These are phyloP conservation scores for Haliclona indistincta DNA, from an alignment of 37 sponge, comb jelly and placozoan species.

Conservation along the genomic window DNA sequence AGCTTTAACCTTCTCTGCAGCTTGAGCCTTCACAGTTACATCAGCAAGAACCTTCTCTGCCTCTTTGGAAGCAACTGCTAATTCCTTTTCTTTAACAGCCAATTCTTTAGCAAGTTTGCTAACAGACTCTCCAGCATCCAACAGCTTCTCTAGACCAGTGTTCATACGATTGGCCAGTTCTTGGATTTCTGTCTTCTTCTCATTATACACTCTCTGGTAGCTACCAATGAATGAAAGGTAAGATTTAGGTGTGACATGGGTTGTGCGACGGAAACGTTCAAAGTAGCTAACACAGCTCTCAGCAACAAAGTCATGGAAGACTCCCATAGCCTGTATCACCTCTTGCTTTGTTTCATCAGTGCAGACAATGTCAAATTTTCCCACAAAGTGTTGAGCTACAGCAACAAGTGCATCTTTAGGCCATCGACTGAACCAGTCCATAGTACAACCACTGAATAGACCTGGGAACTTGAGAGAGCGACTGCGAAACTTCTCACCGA, in stretches of 20 bases:
- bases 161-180: conserved; percentile 93
- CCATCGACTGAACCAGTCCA: conserved; percentile 99
- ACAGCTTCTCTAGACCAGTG: conserved; percentile 91
- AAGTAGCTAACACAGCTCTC: conserved; percentile 96
- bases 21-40: conserved; percentile 95
- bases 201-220: conserved; percentile 90
- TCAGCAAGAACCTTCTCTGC: conserved; percentile 94
- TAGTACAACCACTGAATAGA: conserved; percentile 98
- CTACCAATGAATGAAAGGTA: conserved; percentile 97
- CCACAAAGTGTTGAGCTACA: conserved; percentile 95
- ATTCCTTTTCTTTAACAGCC: conserved; percentile 93
- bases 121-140: conserved; percentile 92
- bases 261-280: conserved; percentile 88
- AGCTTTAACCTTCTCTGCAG: conserved; percentile 98
- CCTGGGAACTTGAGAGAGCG: conserved; percentile 98
- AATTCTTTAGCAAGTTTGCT: conserved; percentile 85
- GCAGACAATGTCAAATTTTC: conserved; percentile 81
- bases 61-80: conserved; percentile 85
- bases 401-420: conserved; percentile 99
- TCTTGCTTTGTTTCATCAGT: conserved; percentile 82
- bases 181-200: conserved; percentile 78
- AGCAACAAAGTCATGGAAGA: conserved; percentile 96
- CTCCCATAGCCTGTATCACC: conserved; percentile 94
- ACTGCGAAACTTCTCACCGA: conserved; percentile 98
- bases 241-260: conserved; percentile 99